A percentile compares a stretch with the other conserved stretches of the same genome.
These are phyloP conservation scores for Gallinago paraguaiae DNA, from an alignment of 2,113 vertebrate species.

Conservation along the genomic window DNA sequence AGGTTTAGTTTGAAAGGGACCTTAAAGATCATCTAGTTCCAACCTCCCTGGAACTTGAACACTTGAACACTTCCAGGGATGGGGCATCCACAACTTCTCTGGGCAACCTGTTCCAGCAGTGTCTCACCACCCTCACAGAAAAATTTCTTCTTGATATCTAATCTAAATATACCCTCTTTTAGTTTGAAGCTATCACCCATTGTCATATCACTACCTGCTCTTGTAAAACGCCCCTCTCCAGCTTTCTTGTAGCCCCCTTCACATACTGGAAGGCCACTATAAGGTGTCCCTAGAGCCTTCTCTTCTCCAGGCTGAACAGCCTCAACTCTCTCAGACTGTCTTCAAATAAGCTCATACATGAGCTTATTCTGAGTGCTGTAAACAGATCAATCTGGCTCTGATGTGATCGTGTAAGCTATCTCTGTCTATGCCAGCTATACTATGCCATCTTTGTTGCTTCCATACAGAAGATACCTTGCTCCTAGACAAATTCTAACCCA, in stretches of 20 bases:
- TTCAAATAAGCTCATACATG: background rate
- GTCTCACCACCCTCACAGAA: background rate
- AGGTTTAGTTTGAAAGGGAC: background rate
- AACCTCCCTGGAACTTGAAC: background rate
- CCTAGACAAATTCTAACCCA: background rate
- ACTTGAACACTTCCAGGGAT: background rate
- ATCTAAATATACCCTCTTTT: background rate
- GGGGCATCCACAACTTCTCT: background rate
- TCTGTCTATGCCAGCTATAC: background rate
- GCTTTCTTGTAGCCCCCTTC: background rate
- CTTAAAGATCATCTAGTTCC: background rate
- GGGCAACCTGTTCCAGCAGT: background rate
- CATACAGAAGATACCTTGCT: background rate
- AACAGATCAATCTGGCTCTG: background rate
- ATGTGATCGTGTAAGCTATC: rapidly evolving
- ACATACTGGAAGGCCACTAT: background rate
- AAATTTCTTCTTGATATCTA: background rate
- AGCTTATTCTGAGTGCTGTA: background rate
- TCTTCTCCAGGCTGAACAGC: background rate
- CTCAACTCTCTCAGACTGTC: background rate
- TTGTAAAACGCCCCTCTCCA: background rate
- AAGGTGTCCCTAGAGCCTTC: background rate
- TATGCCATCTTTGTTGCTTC: background rate
- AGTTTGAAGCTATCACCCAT: background rate
- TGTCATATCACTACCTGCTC: background rate